Base-by-base conservation (phyloP, 2,888 invertebrate species). In the Thelaira solivaga region DNA sequence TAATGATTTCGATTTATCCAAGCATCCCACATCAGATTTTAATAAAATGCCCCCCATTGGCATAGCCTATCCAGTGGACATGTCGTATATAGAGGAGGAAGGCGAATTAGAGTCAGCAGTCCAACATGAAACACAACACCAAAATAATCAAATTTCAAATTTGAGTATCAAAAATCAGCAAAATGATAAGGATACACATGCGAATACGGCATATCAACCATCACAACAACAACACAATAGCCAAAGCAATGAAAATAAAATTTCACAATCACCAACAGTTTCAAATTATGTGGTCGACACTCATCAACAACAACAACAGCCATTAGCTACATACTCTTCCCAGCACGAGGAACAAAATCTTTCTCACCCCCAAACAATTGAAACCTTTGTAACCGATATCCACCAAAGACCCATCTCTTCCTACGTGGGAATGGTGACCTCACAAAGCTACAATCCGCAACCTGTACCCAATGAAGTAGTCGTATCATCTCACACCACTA, bases 21-120 rank as follows among this genome's bases (percentile, higher is more conserved):
- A 81, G 0, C 84, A 85, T 0, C 86, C 84, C 4, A 88, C 88
- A 2, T 87, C 88, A 0, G 84, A 88, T 41, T 88, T 88, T 49
- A 88, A 88, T 62, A 88, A 88, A 80, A 88, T 88, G 88, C 88
- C 88, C 0, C 86, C 84, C 2, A 80, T 86, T 65, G 88, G 88
- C 20, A 85, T 87, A 51, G 88, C 88, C 1, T 88, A 88, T 20
- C 88, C 88, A 0, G 85, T 88, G 8, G 86, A 86, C 34, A 84
- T 86, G 84, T 84, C 87, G 7, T 84, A 85, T 65, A 76, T 86
- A 57, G 82, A 78, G 24, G 85, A 81, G 7, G 87, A 84, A 11
- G 81, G 76, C 26, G 80, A 64, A 57, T 49, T 61, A 3, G 24
- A 55, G 0, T 6, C 53, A 36, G 39, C 59, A 45, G 55, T 47